These are phyloP conservation scores for Xylophagus ater DNA, from an alignment of 2,888 invertebrate species.

Conservation along the genomic window DNA sequence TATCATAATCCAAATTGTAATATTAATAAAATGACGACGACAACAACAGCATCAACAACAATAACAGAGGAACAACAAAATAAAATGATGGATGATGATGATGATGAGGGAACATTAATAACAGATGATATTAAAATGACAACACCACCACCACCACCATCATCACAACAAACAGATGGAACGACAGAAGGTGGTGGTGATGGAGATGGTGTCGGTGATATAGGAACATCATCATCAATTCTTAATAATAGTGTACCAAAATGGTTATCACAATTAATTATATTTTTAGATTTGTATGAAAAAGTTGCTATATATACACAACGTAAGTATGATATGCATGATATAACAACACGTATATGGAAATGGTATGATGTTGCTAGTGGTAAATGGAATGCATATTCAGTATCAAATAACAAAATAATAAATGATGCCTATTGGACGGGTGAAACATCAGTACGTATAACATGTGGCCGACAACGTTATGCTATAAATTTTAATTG, in stretches of 20 bases:
- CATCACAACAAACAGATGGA: background rate
- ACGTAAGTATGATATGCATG: conserved; percentile 52
- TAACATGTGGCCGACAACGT: conserved; percentile 59
- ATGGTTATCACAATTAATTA: conserved; percentile 64
- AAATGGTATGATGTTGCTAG: conserved; percentile 76
- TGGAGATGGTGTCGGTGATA: background rate
- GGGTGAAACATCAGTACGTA: conserved; percentile 56
- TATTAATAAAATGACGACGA: too few relatives aligned
- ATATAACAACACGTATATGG: conserved; percentile 53
- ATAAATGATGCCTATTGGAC: conserved; percentile 69
- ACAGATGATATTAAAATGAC: conserved; percentile 3
- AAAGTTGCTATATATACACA: conserved; percentile 60
- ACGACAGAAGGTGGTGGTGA: background rate
- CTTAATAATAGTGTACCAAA: conserved; percentile 43
- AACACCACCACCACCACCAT: background rate
- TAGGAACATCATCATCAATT: too few relatives aligned
- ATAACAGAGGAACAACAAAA: too few relatives aligned
- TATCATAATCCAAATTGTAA: too few relatives aligned
- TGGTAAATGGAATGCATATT: conserved; percentile 69
- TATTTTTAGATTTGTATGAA: conserved; percentile 65
- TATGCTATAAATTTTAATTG: conserved; percentile 68
- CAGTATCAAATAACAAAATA: conserved; percentile 55
- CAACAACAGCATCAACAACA: too few relatives aligned
- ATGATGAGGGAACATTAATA: too few relatives aligned
- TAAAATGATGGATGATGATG: too few relatives aligned